These are phyloP conservation scores for Sebastes ruberrimus DNA, from an alignment of 2,797 vertebrate species.

Conservation along the genomic window DNA sequence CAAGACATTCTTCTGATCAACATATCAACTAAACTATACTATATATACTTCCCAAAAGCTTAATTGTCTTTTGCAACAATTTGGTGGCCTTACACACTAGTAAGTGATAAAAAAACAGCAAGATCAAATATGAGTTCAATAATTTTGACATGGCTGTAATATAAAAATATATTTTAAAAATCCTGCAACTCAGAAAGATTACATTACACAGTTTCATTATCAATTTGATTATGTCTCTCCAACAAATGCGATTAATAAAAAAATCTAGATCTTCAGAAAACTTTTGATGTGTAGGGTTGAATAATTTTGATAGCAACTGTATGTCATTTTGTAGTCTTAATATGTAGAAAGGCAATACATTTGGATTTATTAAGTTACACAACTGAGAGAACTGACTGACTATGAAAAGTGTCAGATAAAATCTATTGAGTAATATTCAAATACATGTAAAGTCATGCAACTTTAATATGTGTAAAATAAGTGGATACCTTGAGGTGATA, in stretches of 20 bases:
- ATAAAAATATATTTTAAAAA: no score
- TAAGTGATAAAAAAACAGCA: no score
- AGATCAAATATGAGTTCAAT: no score
- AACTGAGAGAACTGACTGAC: neutral
- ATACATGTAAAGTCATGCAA: neutral
- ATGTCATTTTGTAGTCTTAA: neutral
- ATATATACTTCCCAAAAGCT: no score
- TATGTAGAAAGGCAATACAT: neutral
- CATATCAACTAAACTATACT: no score
- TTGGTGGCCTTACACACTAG: no score
- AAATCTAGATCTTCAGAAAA: neutral
- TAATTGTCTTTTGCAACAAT: no score
- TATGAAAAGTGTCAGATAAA: neutral
- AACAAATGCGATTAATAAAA: neutral
- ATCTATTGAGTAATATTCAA: neutral
- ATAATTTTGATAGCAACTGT: neutral
- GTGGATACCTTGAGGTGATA: slow-evolving; percentile 89
- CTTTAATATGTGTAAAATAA: neutral
- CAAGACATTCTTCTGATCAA: no score
- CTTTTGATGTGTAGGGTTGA: neutral
- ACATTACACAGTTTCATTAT: neutral
- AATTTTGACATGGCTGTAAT: no score
- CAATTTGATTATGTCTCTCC: neutral
- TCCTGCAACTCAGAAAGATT: neutral
- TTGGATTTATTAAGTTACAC: neutral